A percentile compares a stretch with the other conserved stretches of the same genome.
These are phyloP conservation scores for Hapalemur alaotrensis DNA, from an alignment of 2,797 vertebrate species.

Conservation along the genomic window DNA sequence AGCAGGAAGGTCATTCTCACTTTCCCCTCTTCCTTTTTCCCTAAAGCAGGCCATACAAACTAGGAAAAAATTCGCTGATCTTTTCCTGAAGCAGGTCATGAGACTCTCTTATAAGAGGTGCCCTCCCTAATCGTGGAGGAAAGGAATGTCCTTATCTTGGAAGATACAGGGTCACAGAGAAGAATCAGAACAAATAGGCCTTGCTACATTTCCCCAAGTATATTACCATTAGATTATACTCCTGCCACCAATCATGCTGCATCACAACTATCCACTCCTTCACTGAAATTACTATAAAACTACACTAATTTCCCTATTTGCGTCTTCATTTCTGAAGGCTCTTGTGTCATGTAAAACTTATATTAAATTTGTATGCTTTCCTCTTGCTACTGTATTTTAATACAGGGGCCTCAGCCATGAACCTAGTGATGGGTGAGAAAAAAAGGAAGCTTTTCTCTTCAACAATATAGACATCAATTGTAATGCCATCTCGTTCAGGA, in stretches of 20 bases:
- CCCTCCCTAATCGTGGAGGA: not conserved
- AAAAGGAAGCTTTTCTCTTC: not conserved
- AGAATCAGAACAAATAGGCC: not conserved
- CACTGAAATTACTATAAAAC: not conserved
- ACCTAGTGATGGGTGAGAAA: not conserved
- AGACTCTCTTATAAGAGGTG: not conserved
- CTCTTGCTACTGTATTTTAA: not conserved
- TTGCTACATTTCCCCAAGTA: not conserved
- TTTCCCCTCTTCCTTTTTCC: not conserved
- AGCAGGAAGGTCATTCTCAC: not conserved
- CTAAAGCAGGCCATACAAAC: not conserved
- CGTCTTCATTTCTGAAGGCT: not conserved
- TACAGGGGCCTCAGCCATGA: not conserved
- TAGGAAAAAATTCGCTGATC: not conserved
- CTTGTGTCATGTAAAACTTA: not conserved
- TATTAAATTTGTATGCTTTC: not conserved
- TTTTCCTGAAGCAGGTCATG: not conserved
- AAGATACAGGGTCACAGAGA: not conserved
- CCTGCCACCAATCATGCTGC: too few species aligned
- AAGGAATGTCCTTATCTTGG: not conserved
- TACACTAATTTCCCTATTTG: too few species aligned
- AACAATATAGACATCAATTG: not conserved
- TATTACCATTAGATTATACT: not conserved
- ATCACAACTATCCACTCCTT: not conserved
- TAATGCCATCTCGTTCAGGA: not conserved